Evolutionary conservation across 2,113 vertebrate species (phyloP), one percentile per base, ranked within the genome.

Genomic region (Ptychochromis oligacanthus): DNA sequence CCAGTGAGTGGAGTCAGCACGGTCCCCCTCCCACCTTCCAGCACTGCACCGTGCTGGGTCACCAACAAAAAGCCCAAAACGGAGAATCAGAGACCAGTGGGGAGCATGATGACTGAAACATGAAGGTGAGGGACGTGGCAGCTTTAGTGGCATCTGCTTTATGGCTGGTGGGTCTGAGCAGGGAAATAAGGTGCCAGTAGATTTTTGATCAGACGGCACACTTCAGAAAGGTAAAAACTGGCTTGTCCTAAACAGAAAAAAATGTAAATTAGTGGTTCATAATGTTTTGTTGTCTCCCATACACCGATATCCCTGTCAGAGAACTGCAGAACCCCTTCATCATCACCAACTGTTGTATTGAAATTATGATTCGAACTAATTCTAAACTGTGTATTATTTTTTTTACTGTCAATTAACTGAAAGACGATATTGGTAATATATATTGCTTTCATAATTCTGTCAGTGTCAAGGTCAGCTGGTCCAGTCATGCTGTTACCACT

Each of bases 1-100:
- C 86, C 87, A 87, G 94, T 89, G 90, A 92, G 88, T 87, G 83
- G 92, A 95, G 93, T 94, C 94, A 95, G 94, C 93, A 93, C 77
- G 83, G 80, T 79, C 80, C 83, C 79, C 60, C 57, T 61, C 77
- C 55, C 59, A n/a, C n/a, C n/a, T n/a, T n/a, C n/a, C n/a, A n/a
- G n/a, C n/a, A n/a, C n/a, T n/a, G n/a, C n/a, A n/a, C n/a, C n/a
- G n/a, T 78, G 80, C 88, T 88, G 91, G 93, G 89, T 92, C 87
- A 91, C 90, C 82, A 84, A 70, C 52, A 6, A 87, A 84, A 88
- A 91, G 79, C 81, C 87, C 82, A 77, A 91, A 90, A 89, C 56
- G 52, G 79, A 89, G 87, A 94, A 89, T 92, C 88, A 84, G 81
- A 89, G 85, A 83, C 84, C 36, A 84, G 89, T 20, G 15, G 88